phyloP scores from a whole-genome alignment of 2,797 vertebrate genomes.

The Sciurus vulgaris region DNA sequence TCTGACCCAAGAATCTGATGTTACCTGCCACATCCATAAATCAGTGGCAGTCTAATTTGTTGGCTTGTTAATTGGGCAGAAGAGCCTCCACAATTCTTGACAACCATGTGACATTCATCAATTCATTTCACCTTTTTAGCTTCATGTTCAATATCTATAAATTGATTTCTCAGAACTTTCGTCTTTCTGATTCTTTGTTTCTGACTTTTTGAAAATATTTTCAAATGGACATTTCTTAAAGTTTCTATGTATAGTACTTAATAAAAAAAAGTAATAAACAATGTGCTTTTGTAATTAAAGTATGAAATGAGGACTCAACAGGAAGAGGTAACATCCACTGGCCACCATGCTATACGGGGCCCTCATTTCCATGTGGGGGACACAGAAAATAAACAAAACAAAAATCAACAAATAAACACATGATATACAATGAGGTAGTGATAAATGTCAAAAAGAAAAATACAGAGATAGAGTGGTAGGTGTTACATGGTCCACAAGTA shows the following conservation, averaged over 20 bases:
- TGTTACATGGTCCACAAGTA: not conserved
- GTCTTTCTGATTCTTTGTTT: not conserved
- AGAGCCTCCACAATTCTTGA: not conserved
- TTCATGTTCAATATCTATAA: constrained; percentile 3
- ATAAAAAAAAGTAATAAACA: not conserved
- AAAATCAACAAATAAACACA: not conserved
- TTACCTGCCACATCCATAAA: not conserved
- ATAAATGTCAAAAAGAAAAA: constrained; percentile 33
- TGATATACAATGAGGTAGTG: not conserved
- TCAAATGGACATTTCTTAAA: not conserved
- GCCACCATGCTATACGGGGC: not conserved
- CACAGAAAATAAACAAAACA: not conserved
- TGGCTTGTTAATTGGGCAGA: not conserved
- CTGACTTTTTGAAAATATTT: constrained; percentile 13
- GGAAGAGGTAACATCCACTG: not conserved
- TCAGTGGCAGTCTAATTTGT: not conserved
- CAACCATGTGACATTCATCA: not conserved
- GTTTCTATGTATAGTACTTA: not conserved
- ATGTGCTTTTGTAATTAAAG: not conserved
- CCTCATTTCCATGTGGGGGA: not conserved
- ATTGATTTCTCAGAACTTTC: not conserved
- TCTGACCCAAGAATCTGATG: not conserved
- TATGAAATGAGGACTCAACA: not conserved
- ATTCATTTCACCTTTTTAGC: not conserved
- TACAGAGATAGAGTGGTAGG: not conserved